Evolutionary conservation across 35 echinoderm and acorn worm genomes (phyloP), one percentile per base, ranked within the genome.

Genomic region (Hemicentrotus pulcherrimus): DNA sequence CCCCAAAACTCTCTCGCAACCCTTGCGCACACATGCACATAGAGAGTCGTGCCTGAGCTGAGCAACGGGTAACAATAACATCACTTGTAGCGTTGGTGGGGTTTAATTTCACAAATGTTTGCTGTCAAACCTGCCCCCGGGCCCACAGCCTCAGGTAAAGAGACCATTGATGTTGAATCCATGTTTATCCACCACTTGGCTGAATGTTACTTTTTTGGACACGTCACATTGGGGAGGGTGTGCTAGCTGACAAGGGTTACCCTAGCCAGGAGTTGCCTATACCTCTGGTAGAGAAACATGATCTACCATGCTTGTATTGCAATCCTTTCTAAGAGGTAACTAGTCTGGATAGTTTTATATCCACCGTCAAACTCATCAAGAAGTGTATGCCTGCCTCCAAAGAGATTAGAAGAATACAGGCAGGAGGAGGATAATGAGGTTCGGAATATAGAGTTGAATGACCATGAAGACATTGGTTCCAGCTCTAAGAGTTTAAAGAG

Each of bases 391-490:
- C 61, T 70, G n/a, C 35, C 35, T 41, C 50, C 50, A 78, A 8
- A 0, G 65, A 78, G 65, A 78, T 59, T 5, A 6, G 22, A 24
- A 78, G 88, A 47, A 90, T 15, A 90, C 11, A 47, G 46, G n/a
- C n/a, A n/a, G n/a, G 32, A 90, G 88, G 12, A 47, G 88, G 88
- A 90, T 18, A 41, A 13, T 90, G 88, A 90, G 88, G 88, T 90
- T 78, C 32, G 88, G 32, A 18, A 1, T 5, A 14, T 32, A 28
- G 88, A 90, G 88, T 90, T 90, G 88, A 90, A 90, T 90, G 88
- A 90, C 88, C 88, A 32, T 45, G 88, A 90, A 90, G 88, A 90
- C 88, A 90, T 90, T 33, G 65, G 65, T 78, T 78, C 65, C 65
- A 78, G 65, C 65, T 78, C 65, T 22, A 22, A 78, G 19, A 78